Percentiles rank a stretch among this genome's conserved stretches.
Conservation (phyloP, 2,888 invertebrate species). For the Matsumyia berberina region DNA sequence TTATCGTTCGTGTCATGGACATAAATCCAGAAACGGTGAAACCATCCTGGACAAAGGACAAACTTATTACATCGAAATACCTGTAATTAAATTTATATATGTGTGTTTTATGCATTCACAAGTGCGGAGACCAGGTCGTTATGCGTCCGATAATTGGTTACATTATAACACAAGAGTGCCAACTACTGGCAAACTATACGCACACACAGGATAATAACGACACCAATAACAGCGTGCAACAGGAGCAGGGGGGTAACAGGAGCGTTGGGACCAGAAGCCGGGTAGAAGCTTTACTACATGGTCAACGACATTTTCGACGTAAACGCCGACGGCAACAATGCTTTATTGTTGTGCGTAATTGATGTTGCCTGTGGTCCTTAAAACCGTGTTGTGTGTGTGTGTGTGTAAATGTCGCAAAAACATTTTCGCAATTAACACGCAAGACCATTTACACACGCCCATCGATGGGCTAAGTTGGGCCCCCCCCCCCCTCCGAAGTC, state of each 20-base stretch:
- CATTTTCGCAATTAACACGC: constrained; percentile 71
- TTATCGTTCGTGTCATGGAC: constrained; percentile 60
- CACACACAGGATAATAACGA: constrained; percentile 24
- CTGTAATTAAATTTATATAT: constrained; percentile 64
- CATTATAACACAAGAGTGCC: constrained; percentile 59
- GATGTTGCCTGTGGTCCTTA: constrained; percentile 32
- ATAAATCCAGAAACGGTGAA: constrained; percentile 51
- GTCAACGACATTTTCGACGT: constrained; percentile 37
- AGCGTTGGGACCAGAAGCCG: neutral
- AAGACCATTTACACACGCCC: constrained; percentile 21
- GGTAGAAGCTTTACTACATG: constrained; percentile 4
- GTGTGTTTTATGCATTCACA: constrained; percentile 35
- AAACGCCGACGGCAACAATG: constrained; percentile 50
- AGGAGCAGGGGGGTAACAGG: neutral
- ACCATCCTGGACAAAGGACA: constrained; percentile 68
- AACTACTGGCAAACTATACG: constrained; percentile 49
- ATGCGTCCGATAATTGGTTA: constrained; percentile 69
- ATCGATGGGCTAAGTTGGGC: neutral
- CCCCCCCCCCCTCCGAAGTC: too few species aligned
- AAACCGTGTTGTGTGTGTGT: too few species aligned
- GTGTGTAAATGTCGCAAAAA: constrained; percentile 56
- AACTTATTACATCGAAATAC: constrained; percentile 72
- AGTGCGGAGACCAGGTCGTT: constrained; percentile 42
- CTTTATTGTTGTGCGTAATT: constrained; percentile 71
- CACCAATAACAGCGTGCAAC: constrained; percentile 22